These are phyloP conservation scores for Pristionchus maxplancki DNA, from an alignment of 2,888 invertebrate genomes.

Conservation along the genomic window DNA sequence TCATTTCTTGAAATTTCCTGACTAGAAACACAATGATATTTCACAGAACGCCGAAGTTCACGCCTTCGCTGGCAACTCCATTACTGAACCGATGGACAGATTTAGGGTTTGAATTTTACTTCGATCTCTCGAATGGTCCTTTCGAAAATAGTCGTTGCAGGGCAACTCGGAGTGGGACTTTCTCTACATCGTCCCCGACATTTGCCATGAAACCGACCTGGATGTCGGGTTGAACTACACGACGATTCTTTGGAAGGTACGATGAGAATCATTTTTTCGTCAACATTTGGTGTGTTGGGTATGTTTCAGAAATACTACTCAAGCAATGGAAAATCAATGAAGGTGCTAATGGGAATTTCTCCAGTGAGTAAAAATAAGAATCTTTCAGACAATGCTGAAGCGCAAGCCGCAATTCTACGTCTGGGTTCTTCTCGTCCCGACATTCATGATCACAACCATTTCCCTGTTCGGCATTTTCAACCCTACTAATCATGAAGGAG, in stretches of 20 bases:
- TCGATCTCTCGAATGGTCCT: not conserved
- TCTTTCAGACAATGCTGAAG: conserved; percentile 14
- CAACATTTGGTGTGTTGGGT: too few species aligned
- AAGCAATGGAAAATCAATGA: too few species aligned
- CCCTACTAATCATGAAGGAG: conserved; percentile 62
- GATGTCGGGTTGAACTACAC: conserved; percentile 66
- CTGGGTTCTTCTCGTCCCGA: conserved; percentile 66
- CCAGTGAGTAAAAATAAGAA: not conserved
- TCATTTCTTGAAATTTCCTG: not conserved
- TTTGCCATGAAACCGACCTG: conserved; percentile 54
- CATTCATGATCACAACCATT: conserved; percentile 65
- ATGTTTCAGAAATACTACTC: too few species aligned
- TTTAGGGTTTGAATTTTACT: not conserved
- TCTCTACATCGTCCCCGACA: conserved; percentile 53
- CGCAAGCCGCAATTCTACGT: conserved; percentile 61
- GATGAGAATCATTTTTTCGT: too few species aligned
- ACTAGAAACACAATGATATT: not conserved
- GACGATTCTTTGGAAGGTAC: not conserved
- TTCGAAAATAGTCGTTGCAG: conserved; percentile 37
- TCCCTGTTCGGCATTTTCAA: conserved; percentile 66
- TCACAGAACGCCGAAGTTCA: conserved; percentile 12
- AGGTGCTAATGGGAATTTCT: too few species aligned
- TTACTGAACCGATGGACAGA: not conserved
- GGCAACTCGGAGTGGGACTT: conserved; percentile 68
- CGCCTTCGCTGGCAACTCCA: not conserved